Percentiles rank a stretch among this genome's conserved stretches.
These are phyloP conservation scores for Cordilura impudica DNA, from an alignment of 2,888 invertebrate species.

Conservation along the genomic window DNA sequence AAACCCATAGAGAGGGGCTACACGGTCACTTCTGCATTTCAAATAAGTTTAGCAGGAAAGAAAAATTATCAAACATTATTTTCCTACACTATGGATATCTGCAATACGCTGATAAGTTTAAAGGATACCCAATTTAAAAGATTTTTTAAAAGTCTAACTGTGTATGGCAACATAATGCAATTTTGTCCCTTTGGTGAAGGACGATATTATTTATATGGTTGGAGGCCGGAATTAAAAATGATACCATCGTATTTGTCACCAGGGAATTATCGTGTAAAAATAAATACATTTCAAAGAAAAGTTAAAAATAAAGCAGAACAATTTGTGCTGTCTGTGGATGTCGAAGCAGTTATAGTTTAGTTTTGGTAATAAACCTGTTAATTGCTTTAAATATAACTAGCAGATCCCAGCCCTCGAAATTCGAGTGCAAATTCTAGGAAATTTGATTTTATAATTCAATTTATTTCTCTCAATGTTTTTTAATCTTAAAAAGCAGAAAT, in stretches of 20 bases:
- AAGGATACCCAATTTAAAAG: conserved; percentile 65
- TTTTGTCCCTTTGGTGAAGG: conserved; percentile 66
- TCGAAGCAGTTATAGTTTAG: too few relatives aligned
- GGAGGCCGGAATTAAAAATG: conserved; percentile 55
- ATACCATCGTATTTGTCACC: conserved; percentile 64
- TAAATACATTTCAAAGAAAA: too few relatives aligned
- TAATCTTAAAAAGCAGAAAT: too few relatives aligned
- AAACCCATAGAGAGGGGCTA: conserved; percentile 60
- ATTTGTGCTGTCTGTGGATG: too few relatives aligned
- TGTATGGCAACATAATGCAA: conserved; percentile 67
- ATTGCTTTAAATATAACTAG: too few relatives aligned
- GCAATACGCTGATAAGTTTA: conserved; percentile 62
- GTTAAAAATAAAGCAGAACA: too few relatives aligned
- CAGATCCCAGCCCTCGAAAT: too few relatives aligned
- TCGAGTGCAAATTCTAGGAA: too few relatives aligned
- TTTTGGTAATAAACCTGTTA: too few relatives aligned
- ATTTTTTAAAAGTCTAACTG: conserved; percentile 66
- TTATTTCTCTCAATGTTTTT: too few relatives aligned
- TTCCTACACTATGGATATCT: conserved; percentile 65
- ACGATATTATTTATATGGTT: conserved; percentile 62
- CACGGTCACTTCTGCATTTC: conserved; percentile 64
- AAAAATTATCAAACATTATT: conserved; percentile 67
- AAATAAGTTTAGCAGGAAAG: conserved; percentile 61
- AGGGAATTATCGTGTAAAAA: conserved; percentile 62
- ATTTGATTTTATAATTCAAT: too few relatives aligned